Evolutionary conservation across 2,888 invertebrate species (phyloP), one percentile per base, ranked within the genome.

Genomic region (Hirtodrosophila trivittata): DNA sequence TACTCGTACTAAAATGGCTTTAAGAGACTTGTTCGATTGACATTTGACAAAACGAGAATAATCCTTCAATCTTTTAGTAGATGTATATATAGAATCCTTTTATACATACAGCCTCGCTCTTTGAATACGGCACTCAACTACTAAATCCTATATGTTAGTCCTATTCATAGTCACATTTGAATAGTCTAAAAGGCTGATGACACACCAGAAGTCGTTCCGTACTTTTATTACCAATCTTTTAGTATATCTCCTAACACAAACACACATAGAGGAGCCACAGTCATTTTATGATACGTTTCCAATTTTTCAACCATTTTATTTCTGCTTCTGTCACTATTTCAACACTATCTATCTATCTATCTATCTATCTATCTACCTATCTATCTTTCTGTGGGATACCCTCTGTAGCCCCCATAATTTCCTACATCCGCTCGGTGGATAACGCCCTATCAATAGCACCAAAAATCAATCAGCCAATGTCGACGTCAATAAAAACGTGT

Each of bases 391-490:
- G n/a, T n/a, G n/a, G n/a, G n/a, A n/a, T n/a, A n/a, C n/a, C n/a
- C n/a, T 2, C 18, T 21, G 5, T 21, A 21, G 18, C 2, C 18
- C 18, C 18, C n/a, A n/a, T n/a, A n/a, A n/a, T n/a, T n/a, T n/a
- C n/a, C n/a, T n/a, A n/a, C 18, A 21, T 21, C 18, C 5, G 18
- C 18, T 21, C 18, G 33, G 12, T 30, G 43, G 33, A 51, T 37
- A 51, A 64, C 72, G 74, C 68, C 74, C 64, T 28, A 38, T 75
- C 57, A 66, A 69, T 69, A 39, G 52, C 62, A 49, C 35, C 55
- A 35, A 75, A 77, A 82, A 78, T 77, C 77, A 77, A 77, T 77
- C 82, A 77, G 67, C 62, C 67, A 64, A 56, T 70, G 72, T 68
- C 41, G 63, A 30, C 30, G 59, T 37, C 63, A 67, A 75, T 70